Percentiles rank a stretch among this genome's conserved stretches.
These are phyloP conservation scores for Zaprionus nigranus DNA, from an alignment of 1,140 invertebrate species.

Conservation along the genomic window DNA sequence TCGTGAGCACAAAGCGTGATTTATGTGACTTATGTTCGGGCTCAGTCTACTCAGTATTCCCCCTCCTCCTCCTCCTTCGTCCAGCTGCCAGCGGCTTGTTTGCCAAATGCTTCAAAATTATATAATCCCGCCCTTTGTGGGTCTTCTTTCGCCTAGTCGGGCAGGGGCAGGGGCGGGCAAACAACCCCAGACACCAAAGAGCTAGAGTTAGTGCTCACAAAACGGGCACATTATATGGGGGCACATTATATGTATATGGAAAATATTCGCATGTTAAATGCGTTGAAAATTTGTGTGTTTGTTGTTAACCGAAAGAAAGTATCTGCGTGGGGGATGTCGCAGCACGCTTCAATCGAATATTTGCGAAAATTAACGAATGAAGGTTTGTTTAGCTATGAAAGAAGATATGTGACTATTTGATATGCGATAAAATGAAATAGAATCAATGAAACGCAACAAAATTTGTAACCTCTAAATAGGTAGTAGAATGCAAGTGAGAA, in stretches of 20 bases:
- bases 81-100: slow-evolving; percentile 57
- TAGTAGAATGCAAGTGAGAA: no score
- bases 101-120: slow-evolving; percentile 77
- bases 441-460: not conserved
- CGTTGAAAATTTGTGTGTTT: slow-evolving; percentile 57
- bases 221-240: slow-evolving; percentile 46
- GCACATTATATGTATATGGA: slow-evolving; percentile 15
- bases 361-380: not conserved
- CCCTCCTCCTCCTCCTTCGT: not conserved
- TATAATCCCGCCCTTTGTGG: slow-evolving; percentile 59
- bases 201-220: slow-evolving; percentile 18
- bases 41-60: not conserved
- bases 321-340: not conserved
- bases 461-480: not conserved
- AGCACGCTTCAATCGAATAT: slow-evolving; percentile 6
- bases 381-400: not conserved
- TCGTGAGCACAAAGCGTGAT: slow-evolving; percentile 63
- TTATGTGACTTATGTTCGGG: slow-evolving; percentile 75
- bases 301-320: slow-evolving; percentile 20
- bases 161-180: not conserved
- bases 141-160: slow-evolving; percentile 2
- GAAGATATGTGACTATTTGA: slow-evolving; percentile 3
- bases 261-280: slow-evolving; percentile 62
- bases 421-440: not conserved
- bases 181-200: slow-evolving; percentile 25